Base-by-base conservation (phyloP, 2,888 invertebrate species). In the Lydus trimaculatus region DNA sequence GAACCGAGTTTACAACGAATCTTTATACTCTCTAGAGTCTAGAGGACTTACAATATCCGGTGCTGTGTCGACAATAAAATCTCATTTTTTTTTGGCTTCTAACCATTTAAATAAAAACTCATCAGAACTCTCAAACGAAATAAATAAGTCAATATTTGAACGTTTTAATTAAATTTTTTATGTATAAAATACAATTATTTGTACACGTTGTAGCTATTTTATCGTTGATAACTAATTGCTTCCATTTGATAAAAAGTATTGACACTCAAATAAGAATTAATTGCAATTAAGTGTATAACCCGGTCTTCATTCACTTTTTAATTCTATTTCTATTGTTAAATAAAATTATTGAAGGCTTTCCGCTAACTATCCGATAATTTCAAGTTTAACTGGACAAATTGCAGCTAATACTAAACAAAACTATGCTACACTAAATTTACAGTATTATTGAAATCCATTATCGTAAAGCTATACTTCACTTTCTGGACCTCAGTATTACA, bases 1-100 rank as follows among this genome's bases (percentile, higher is more conserved):
- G 60, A 56, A 52, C 56, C 9, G 63, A 36, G 39, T 36, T 25
- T 7, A 61, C 28, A 61, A 61, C 36, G 31, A 36, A 39, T 39
- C 20, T 36, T 36, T 15, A 20, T 28, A 11, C 31, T 60, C 25
- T 43, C 59, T 58, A 25, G 56, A 56, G n/a, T 25, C 15, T 56
- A 31, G 15, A 23, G 59, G 59, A 23, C 28, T 28, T 28, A 17
- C 17, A 7, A 59, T 31, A 59, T 31, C 17, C 31, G 33, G n/a
- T 8, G 43, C 17, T 43, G 43, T 43, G 43, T 43, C 17, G 43
- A 43, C 43, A 43, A 43, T 36, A 43, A 17, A 7, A 4, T 0
- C 8, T 7, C 33, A 33, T 33, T 33, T 33, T 33, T 33, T 1
- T n/a, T n/a, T n/a, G n/a, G n/a, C 11, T 33, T 33, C 33, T 11